Evolutionary conservation across 2,113 vertebrate genomes (phyloP).

Genomic region (Callipepla californica): DNA sequence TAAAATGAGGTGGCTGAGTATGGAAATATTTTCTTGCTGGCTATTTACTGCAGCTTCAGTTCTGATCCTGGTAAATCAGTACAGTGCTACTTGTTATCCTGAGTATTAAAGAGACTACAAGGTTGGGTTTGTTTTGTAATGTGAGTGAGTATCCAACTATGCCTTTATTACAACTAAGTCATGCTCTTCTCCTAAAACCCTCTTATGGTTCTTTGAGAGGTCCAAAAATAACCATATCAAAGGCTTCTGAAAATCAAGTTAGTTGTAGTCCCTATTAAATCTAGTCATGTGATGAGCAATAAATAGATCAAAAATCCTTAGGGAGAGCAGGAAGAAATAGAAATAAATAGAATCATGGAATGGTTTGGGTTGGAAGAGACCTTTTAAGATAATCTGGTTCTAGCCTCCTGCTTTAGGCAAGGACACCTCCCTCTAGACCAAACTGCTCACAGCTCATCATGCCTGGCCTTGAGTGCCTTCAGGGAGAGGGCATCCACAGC

Average conservation of each 20-base stretch:
- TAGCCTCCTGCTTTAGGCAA: too few relatives aligned
- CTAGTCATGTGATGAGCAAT: conserved; percentile 40
- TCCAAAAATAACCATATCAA: conserved; percentile 52
- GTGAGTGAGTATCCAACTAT: not conserved
- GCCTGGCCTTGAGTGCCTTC: too few relatives aligned
- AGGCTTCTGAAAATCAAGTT: conserved; percentile 62
- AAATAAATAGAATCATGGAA: not conserved
- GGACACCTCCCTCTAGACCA: too few relatives aligned
- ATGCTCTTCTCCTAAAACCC: not conserved
- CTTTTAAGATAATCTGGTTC: too few relatives aligned
- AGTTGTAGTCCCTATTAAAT: conserved; percentile 33
- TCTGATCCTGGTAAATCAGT: not conserved
- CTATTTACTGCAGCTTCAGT: not conserved
- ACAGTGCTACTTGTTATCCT: not conserved
- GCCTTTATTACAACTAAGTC: not conserved
- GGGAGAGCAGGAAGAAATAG: conserved; percentile 4
- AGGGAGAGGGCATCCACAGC: too few relatives aligned
- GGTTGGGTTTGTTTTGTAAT: not conserved
- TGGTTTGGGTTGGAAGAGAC: too few relatives aligned
- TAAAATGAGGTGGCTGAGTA: not conserved
- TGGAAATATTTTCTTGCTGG: not conserved
- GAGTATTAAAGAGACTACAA: not conserved
- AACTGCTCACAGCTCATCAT: too few relatives aligned
- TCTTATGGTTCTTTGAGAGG: not conserved
- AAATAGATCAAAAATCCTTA: conserved; percentile 46